Evolutionary conservation across 2,797 vertebrate species (phyloP).

Genomic region (Sorex maritimensis): DNA sequence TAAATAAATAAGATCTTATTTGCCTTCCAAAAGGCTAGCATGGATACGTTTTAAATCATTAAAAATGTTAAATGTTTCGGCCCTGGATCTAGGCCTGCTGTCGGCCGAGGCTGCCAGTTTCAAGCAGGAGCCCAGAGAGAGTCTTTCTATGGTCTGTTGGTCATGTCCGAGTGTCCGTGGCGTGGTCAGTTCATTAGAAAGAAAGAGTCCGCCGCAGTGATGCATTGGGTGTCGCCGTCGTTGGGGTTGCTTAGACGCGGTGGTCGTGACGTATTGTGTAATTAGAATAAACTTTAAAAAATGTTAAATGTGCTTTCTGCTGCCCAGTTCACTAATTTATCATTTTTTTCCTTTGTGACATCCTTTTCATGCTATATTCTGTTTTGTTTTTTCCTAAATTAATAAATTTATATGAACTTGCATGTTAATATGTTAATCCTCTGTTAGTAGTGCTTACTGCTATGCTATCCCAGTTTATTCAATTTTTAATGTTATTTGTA

Average conservation of each 20-base stretch:
- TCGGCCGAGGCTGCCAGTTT: no score
- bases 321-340: background rate
- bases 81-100: no score
- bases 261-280: no score
- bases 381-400: conserved; percentile 49
- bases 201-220: no score
- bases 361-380: background rate
- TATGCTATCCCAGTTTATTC: background rate
- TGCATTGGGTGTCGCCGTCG: no score
- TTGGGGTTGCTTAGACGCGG: no score
- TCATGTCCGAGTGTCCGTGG: no score
- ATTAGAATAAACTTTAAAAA: background rate
- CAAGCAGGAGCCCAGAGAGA: no score
- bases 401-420: background rate
- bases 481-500: conserved; percentile 13
- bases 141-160: no score
- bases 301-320: background rate
- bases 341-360: conserved; percentile 42
- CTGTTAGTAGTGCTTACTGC: background rate
- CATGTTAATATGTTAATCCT: conserved; percentile 36
- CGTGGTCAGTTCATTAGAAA: no score
- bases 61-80: background rate
- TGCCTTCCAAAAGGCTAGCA: background rate
- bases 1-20: background rate
- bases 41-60: conserved; percentile 2